Conservation (phyloP, 2,888 invertebrate genomes). For the Chloroclysta siterata region DNA sequence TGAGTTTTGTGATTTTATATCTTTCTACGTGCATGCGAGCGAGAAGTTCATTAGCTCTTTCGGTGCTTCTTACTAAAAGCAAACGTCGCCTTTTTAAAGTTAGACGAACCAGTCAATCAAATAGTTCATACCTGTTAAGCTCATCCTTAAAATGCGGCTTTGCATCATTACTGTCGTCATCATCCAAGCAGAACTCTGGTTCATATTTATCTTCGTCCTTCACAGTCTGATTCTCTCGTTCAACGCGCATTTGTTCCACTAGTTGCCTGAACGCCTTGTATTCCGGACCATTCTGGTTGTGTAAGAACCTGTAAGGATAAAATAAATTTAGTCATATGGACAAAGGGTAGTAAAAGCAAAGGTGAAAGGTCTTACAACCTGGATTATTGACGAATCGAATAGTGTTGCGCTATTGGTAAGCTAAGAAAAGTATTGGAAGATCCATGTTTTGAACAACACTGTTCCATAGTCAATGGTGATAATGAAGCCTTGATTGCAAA, state of each 20-base stretch:
- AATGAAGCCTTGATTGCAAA: constrained; percentile 34
- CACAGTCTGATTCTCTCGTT: constrained; percentile 62
- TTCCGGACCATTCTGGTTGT: constrained; percentile 73
- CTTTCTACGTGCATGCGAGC: too few species aligned
- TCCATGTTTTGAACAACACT: constrained; percentile 21
- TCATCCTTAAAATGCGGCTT: constrained; percentile 68
- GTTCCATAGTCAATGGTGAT: constrained; percentile 42
- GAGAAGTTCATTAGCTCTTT: too few species aligned
- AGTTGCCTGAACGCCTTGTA: constrained; percentile 78
- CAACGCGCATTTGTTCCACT: constrained; percentile 62
- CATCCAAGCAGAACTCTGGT: constrained; percentile 79
- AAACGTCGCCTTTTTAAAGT: too few species aligned
- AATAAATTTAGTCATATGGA: constrained; percentile 43
- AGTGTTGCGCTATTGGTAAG: constrained; percentile 11
- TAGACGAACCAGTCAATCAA: too few species aligned
- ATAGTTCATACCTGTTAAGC: constrained; percentile 60
- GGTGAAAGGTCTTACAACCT: constrained; percentile 64
- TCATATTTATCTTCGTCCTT: constrained; percentile 82
- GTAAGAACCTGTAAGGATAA: constrained; percentile 77
- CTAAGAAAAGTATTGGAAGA: background rate
- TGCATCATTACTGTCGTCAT: constrained; percentile 78
- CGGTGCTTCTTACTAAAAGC: too few species aligned
- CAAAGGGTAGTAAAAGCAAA: constrained; percentile 54
- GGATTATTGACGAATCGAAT: constrained; percentile 44
- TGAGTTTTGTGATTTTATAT: too few species aligned